These are phyloP conservation scores for Leucozona laternaria DNA, from an alignment of 2,888 invertebrate genomes.

Conservation along the genomic window DNA sequence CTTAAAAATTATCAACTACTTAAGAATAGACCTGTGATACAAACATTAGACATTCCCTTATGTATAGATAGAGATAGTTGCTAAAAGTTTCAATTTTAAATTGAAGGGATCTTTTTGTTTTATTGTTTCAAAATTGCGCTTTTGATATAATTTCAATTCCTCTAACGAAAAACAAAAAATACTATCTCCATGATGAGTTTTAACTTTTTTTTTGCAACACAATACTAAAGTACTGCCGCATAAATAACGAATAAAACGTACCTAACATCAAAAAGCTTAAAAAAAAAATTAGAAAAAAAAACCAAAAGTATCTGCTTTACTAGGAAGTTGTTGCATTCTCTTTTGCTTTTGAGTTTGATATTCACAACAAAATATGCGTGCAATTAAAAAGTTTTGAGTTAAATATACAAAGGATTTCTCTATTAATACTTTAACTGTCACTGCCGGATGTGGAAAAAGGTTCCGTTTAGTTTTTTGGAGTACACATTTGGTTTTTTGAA, in stretches of 20 bases:
- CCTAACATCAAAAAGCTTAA: neutral
- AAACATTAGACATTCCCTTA: too few species aligned
- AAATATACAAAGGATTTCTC: neutral
- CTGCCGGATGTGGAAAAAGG: neutral
- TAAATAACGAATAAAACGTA: neutral
- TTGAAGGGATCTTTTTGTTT: neutral
- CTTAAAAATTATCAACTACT: too few species aligned
- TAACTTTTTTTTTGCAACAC: neutral
- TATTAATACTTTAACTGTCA: neutral
- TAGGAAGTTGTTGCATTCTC: slow-evolving; percentile 6
- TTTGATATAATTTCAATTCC: neutral
- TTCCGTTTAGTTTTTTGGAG: neutral
- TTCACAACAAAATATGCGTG: slow-evolving; percentile 10
- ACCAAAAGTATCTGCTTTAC: neutral
- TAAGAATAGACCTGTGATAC: too few species aligned
- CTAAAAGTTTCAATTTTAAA: neutral
- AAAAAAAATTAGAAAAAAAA: neutral
- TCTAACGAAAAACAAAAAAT: neutral
- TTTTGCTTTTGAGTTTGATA: slow-evolving; percentile 11
- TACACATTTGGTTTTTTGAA: neutral
- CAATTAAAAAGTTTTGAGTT: slow-evolving; percentile 8
- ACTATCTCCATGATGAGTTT: neutral
- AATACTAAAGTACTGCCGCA: neutral
- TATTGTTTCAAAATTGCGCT: neutral
- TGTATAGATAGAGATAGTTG: neutral